Evolutionary conservation across 2,113 vertebrate genomes (phyloP), one percentile per base, ranked within the genome.

Genomic region (Aramus guarauna): DNA sequence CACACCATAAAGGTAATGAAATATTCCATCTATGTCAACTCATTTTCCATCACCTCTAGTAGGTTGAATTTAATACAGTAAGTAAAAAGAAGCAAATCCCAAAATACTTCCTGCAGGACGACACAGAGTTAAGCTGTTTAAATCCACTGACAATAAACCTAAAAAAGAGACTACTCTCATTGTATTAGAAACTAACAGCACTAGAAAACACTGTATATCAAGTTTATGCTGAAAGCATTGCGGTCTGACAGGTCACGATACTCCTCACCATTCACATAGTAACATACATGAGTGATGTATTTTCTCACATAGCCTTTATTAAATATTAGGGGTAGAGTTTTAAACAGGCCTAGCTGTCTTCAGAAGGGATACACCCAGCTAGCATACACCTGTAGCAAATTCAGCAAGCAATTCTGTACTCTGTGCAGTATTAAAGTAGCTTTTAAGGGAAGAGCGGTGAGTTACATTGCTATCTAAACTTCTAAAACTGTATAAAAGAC

Each of bases 1-100:
- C 85, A 91, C 92, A 78, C 14, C 24, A 62, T 47, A 59, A 93
- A 64, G 74, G 76, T 32, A 88, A 58, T 27, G 1, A 72, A 83
- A 60, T 58, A 89, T n/a, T 83, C 37, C 8, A 85, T 14, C 23
- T 85, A 73, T 30, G 81, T 52, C 48, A 91, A 92, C 11, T 73
- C 13, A 91, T 69, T 94, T 96, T 94, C 91, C 45, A 95, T 72
- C 45, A 93, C 22, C 34, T 90, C 36, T 82, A 91, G 77, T 59
- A 91, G 37, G 4, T 24, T 50, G 29, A 94, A 92, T 66, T 80
- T 91, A 83, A 74, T 58, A 64, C 12, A 74, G 55, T 32, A 41
- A n/a, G 22, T 19, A 78, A 96, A 94, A 87, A 90, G 20, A 58
- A 84, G 36, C 12, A 89, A 94, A 95, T 66, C 47, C 21, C 50